Percentiles rank a stretch among this genome's conserved stretches.
Evolutionary conservation across 2,797 vertebrate genomes (phyloP).

Genomic region (Smutsia temminckii): DNA sequence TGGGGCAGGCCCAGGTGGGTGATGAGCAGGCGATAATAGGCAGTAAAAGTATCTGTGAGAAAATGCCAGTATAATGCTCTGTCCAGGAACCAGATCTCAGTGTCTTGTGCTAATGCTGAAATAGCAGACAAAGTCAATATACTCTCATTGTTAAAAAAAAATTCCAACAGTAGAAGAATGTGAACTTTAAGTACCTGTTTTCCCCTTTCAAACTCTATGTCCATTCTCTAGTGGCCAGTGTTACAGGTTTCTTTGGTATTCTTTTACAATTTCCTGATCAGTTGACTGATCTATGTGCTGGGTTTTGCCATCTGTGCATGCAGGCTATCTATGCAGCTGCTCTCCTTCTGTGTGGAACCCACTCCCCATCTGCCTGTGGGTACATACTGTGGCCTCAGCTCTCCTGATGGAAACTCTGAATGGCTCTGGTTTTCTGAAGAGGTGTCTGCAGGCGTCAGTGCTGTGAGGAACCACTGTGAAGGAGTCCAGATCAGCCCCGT

Average conservation of each 20-base stretch:
- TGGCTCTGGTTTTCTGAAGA: not conserved
- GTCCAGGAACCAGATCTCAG: constrained; percentile 97
- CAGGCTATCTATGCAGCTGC: not conserved
- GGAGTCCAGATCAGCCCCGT: not conserved
- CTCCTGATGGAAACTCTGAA: not conserved
- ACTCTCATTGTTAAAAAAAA: not conserved
- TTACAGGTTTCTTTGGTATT: not conserved
- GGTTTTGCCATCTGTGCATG: not conserved
- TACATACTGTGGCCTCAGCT: not conserved
- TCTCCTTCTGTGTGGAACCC: not conserved
- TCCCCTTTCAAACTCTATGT: not conserved
- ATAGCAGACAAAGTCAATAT: constrained; percentile 34
- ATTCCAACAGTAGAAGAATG: not conserved
- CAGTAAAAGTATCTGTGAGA: constrained; percentile 92
- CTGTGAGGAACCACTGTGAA: not conserved
- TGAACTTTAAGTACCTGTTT: not conserved
- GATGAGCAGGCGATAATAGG: constrained; percentile 96
- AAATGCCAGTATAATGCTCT: constrained; percentile 96
- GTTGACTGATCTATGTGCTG: not conserved
- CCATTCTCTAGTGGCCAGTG: not conserved
- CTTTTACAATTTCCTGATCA: not conserved
- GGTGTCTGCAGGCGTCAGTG: not conserved
- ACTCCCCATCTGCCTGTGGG: accelerated
- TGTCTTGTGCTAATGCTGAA: constrained; percentile 86
- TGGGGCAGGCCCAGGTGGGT: constrained; percentile 96